Percentiles rank a stretch among this genome's conserved stretches.
phyloP scores from a whole-genome alignment of 1,140 invertebrate species.

The Neodiprion pinetum region DNA sequence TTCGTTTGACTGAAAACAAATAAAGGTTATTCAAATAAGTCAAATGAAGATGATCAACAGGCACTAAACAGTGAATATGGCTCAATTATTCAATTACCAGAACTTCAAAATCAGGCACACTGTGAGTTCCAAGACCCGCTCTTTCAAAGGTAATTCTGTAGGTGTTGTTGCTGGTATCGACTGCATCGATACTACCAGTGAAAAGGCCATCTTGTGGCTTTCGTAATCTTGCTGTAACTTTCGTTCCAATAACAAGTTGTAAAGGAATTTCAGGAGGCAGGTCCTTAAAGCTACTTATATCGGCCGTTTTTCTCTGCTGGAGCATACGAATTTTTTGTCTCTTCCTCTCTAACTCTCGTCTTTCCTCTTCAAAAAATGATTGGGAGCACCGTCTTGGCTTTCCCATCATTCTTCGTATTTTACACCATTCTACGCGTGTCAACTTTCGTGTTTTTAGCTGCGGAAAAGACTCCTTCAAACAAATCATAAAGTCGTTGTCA shows the following conservation, averaged over 20 bases:
- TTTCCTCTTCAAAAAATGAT: constrained; percentile 96
- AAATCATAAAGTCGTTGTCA: constrained; percentile 97
- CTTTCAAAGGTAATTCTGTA: constrained; percentile 97
- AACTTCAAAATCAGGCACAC: constrained; percentile 96
- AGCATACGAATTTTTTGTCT: constrained; percentile 91
- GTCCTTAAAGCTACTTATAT: constrained; percentile 82
- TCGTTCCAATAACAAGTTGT: constrained; percentile 95
- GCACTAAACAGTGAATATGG: constrained; percentile 6
- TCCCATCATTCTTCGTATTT: constrained; percentile 95
- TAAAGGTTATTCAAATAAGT: constrained; percentile 13
- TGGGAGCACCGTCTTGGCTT: constrained; percentile 93
- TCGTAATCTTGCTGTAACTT: constrained; percentile 90
- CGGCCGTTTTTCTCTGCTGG: constrained; percentile 92
- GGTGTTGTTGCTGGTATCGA: constrained; percentile 97
- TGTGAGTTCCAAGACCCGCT: constrained; percentile 91
- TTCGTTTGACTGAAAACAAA: constrained; percentile 76
- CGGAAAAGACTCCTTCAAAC: constrained; percentile 93
- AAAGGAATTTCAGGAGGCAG: constrained; percentile 95
- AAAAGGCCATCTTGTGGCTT: constrained; percentile 97
- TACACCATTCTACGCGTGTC: constrained; percentile 93
- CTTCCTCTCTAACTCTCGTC: constrained; percentile 87
- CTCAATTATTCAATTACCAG: constrained; percentile 62
- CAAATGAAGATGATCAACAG: not conserved
- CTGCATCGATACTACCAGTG: constrained; percentile 94
- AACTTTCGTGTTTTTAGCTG: constrained; percentile 86